phyloP scores from a whole-genome alignment of 2,797 vertebrate species.

The Antrozous pallidus region DNA sequence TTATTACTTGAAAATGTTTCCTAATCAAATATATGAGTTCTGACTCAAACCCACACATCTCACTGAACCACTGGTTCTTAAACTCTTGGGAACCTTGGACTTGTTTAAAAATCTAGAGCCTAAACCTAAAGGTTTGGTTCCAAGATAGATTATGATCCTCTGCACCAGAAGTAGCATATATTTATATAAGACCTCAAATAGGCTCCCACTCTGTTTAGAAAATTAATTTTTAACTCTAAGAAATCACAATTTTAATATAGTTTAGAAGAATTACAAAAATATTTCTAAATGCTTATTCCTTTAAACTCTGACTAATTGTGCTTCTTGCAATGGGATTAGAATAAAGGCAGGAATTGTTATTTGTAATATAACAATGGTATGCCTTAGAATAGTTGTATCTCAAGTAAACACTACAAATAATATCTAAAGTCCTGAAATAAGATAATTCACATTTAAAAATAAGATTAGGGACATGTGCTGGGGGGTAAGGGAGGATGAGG shows the following conservation, averaged over 20 bases:
- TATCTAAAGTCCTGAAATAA: constrained; percentile 8
- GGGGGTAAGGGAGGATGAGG: no score
- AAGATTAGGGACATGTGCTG: no score
- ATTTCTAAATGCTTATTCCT: constrained; percentile 15
- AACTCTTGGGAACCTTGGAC: neutral
- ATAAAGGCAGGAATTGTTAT: constrained; percentile 2
- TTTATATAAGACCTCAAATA: neutral
- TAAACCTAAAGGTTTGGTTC: neutral
- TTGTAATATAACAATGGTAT: neutral
- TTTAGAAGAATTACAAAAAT: neutral
- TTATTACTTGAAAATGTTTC: neutral
- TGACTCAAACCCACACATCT: neutral
- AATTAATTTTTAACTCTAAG: neutral
- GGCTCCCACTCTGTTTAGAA: constrained; percentile 1
- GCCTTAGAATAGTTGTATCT: neutral
- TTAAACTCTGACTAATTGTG: constrained; percentile 12
- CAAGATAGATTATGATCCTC: neutral
- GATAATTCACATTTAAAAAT: constrained; percentile 37
- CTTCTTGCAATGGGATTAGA: neutral
- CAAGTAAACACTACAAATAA: constrained; percentile 10
- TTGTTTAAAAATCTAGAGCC: neutral
- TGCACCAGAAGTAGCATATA: neutral
- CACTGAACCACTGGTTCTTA: neutral
- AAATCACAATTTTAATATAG: constrained; percentile 3
- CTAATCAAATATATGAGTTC: neutral